Conservation (phyloP, 2,888 invertebrate species). For the Drosophila quasianomalipes region DNA sequence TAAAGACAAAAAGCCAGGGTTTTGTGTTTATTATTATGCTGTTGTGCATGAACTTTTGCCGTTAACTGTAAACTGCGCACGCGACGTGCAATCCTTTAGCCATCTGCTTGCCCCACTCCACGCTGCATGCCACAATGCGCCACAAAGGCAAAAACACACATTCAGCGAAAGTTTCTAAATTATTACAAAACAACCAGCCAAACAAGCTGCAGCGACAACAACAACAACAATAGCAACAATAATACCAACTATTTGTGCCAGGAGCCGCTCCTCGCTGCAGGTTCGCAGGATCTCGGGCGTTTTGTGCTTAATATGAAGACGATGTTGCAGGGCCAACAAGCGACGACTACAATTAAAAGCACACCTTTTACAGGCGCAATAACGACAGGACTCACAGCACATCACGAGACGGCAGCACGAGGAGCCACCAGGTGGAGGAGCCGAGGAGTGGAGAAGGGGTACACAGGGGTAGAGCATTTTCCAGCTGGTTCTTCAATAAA, state of each 20-base stretch:
- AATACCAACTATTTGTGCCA: conserved; percentile 57
- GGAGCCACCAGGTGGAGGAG: neutral
- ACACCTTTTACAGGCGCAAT: conserved; percentile 72
- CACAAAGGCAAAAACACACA: conserved; percentile 71
- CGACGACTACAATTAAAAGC: conserved; percentile 81
- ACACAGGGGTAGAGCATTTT: neutral
- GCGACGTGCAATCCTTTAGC: conserved; percentile 45
- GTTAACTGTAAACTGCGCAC: conserved; percentile 54
- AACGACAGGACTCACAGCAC: conserved; percentile 28
- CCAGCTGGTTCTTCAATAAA: conserved; percentile 71
- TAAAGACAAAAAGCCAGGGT: conserved; percentile 11
- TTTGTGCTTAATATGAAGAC: conserved; percentile 72
- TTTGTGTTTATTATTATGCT: conserved; percentile 17
- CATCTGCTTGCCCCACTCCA: conserved; percentile 8
- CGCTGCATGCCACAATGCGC: conserved; percentile 34
- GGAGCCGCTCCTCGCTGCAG: conserved; percentile 40
- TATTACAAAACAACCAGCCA: conserved; percentile 77
- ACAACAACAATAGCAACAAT: conserved; percentile 26
- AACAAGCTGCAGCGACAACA: conserved; percentile 50
- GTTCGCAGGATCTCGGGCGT: conserved; percentile 47
- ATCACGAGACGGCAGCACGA: neutral
- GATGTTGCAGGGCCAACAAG: conserved; percentile 47
- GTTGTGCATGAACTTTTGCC: conserved; percentile 47
- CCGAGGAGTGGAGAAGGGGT: neutral
- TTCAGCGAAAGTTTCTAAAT: conserved; percentile 81